Base-by-base conservation (phyloP, 2,888 invertebrate species). In the Troilus luridus region DNA sequence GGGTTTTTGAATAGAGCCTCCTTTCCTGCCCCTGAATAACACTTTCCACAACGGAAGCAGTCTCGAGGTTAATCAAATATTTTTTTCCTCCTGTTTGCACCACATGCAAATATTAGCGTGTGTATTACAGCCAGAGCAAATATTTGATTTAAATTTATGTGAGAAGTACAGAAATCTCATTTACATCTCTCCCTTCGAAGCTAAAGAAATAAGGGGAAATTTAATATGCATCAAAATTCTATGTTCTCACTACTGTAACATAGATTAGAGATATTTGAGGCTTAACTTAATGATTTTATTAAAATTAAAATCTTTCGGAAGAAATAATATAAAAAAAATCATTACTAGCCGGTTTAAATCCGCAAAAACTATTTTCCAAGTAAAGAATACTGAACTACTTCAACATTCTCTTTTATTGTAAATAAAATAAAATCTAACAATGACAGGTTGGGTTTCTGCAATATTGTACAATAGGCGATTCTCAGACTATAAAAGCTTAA, bases 41-140 rank as follows among this genome's bases (percentile, higher is more conserved):
- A 27, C 72, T 77, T 19, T 27, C 41, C 41, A 24, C 27, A 77
- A 77, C 41, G 41, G 72, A 41, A 77, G 72, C 9, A 14, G 24
- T 2, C 72, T 17, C 7, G 19, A 14, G 41, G 72, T 77, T 77
- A 41, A 41, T 41, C 72, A 77, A 77, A 77, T 77, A 77, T 77
- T 77, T 77, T n/a, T 67, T 77, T 77, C 72, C 72, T 77, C 72
- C 7, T 41, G 72, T 77, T 77, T 77, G 67, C 72, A 27, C 41
- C 9, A 77, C 27, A 27, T 77, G 72, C 41, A 77, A 77, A 77
- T 77, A 19, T 77, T 77, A 77, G 72, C 72, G 6, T 41, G 17
- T 27, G 72, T 41, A 77, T 77, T 77, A 77, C 72, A 19, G 24
- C 9, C 72, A 41, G 12, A 19, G 41, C 72, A 77, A 77, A 77